Evolutionary conservation across 2,113 vertebrate species (phyloP).

Genomic region (Psittacula cyanocephala): DNA sequence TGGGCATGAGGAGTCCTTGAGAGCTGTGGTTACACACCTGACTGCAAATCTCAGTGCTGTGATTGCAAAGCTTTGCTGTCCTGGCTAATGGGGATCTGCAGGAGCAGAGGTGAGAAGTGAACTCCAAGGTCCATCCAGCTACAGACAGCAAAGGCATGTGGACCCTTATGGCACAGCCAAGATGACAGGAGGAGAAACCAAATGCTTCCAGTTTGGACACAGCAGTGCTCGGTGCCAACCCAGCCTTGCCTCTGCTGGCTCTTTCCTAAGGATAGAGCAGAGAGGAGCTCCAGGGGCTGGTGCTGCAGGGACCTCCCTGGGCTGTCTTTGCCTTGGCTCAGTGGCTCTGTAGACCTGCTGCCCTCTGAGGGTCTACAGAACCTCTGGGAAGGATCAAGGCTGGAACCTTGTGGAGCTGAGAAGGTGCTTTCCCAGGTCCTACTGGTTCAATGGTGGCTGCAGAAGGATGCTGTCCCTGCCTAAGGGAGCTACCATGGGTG

Average conservation of each 20-base stretch:
- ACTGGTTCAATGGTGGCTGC: background rate
- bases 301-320: background rate
- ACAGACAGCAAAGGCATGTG: background rate
- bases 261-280: background rate
- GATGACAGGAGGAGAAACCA: background rate
- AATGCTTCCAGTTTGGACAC: background rate
- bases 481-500: background rate
- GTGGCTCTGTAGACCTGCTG: background rate
- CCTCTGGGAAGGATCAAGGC: background rate
- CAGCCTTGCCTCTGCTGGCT: background rate
- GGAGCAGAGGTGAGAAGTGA: background rate
- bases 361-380: fast-evolving
- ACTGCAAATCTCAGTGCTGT: background rate
- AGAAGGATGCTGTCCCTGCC: background rate
- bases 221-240: fast-evolving
- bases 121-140: background rate
- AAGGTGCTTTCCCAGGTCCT: background rate
- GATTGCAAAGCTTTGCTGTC: background rate
- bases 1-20: fast-evolving
- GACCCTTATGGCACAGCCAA: fast-evolving
- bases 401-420: background rate
- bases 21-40: background rate
- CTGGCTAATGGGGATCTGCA: background rate
- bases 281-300: background rate
- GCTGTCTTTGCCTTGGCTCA: background rate